Percentiles rank a stretch among this genome's conserved stretches.
phyloP scores from a whole-genome alignment of 2,888 invertebrate genomes.

The Lampropteryx suffumata region DNA sequence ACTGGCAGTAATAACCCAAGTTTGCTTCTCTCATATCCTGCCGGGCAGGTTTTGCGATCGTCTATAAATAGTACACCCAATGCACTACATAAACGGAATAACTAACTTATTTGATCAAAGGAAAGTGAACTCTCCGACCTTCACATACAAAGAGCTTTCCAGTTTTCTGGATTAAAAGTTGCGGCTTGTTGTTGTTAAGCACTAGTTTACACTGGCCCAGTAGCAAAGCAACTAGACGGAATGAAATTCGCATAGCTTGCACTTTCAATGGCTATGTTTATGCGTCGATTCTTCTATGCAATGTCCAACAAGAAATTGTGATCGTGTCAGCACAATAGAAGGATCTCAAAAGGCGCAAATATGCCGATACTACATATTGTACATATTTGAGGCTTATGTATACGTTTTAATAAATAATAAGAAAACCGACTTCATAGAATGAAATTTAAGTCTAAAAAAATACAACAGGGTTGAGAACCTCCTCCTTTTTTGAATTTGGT shows the following conservation, averaged over 20 bases:
- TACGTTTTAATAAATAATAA: no score
- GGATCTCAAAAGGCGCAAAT: no score
- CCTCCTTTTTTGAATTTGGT: no score
- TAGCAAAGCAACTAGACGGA: conserved; percentile 59
- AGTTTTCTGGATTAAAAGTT: conserved; percentile 14
- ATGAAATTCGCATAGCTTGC: conserved; percentile 73
- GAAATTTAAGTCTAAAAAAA: no score
- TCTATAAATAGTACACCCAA: conserved; percentile 68
- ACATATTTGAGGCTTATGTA: no score
- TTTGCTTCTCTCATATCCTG: conserved; percentile 65
- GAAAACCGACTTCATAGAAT: no score
- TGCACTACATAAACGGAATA: conserved; percentile 38
- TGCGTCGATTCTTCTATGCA: conserved; percentile 33
- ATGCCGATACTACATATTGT: no score
- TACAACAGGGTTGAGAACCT: no score
- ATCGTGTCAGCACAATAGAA: no score
- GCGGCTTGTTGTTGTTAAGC: conserved; percentile 28
- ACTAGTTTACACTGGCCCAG: conserved; percentile 62
- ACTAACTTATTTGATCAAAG: conserved; percentile 15
- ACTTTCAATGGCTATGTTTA: conserved; percentile 69
- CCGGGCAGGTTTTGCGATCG: conserved; percentile 71
- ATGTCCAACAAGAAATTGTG: no score
- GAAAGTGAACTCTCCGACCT: conserved; percentile 37
- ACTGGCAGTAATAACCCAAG: conserved; percentile 57
- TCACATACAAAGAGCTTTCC: conserved; percentile 36